A percentile compares a stretch with the other conserved stretches of the same genome.
These are phyloP conservation scores for Sebastes ruberrimus DNA, from an alignment of 2,797 vertebrate species.

Conservation along the genomic window DNA sequence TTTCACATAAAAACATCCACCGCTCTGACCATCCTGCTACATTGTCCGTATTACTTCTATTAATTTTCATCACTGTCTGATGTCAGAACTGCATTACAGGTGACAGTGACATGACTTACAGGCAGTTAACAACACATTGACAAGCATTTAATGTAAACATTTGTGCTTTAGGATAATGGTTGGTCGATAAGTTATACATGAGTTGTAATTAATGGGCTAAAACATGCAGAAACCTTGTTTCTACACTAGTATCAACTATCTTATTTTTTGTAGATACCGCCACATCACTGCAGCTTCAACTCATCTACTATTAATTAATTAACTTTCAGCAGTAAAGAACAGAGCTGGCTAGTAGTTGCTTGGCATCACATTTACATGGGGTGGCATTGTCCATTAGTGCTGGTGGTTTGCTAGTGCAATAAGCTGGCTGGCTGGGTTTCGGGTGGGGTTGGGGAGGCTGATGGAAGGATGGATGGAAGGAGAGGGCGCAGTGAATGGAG, in stretches of 20 bases:
- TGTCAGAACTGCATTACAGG: not conserved
- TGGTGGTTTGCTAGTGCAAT: constrained; percentile 55
- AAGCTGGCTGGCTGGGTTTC: constrained; percentile 61
- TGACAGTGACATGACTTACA: constrained; percentile 1
- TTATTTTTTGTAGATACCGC: not conserved
- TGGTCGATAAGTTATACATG: not conserved
- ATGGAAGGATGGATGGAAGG: constrained; percentile 62
- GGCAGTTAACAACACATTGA: not conserved
- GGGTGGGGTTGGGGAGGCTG: constrained; percentile 17
- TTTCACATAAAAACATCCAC: fast-evolving
- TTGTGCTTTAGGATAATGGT: not conserved
- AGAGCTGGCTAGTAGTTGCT: not conserved
- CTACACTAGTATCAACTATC: not conserved
- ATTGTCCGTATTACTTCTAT: not conserved
- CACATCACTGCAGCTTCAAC: not conserved
- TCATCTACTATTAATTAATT: not conserved
- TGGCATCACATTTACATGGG: constrained; percentile 31
- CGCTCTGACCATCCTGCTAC: not conserved
- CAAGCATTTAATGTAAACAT: constrained; percentile 6
- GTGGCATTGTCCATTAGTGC: constrained; percentile 51
- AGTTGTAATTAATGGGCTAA: constrained; percentile 37
- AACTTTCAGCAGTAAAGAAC: not conserved
- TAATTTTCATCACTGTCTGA: not conserved
- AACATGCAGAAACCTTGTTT: constrained; percentile 46
- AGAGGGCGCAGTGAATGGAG: constrained; percentile 76